These are phyloP conservation scores for Automeris io DNA, from an alignment of 2,888 invertebrate species.

Conservation along the genomic window DNA sequence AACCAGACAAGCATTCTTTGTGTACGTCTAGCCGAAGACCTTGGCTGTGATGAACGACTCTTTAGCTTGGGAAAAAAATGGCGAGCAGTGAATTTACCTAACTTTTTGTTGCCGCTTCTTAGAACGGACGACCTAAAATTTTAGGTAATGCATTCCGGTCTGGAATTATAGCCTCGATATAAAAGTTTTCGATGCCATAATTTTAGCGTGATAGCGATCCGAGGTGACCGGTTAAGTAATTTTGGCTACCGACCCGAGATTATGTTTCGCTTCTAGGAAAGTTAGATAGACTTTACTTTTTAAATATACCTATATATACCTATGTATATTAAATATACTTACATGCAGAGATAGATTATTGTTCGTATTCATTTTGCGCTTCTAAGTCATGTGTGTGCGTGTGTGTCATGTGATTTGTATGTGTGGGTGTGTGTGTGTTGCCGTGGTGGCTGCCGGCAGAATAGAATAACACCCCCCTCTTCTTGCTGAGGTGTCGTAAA, in stretches of 20 bases:
- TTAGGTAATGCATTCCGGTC: conserved; percentile 58
- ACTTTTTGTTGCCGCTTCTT: conserved; percentile 65
- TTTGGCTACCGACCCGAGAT: conserved; percentile 10
- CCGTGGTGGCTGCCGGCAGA: too few species aligned
- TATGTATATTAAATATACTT: too few species aligned
- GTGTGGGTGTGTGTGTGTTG: too few species aligned
- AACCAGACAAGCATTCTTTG: conserved; percentile 69
- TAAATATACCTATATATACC: too few species aligned
- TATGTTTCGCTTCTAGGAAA: neutral
- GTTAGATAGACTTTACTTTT: neutral
- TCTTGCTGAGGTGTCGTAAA: too few species aligned
- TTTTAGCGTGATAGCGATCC: conserved; percentile 60
- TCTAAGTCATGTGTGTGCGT: too few species aligned
- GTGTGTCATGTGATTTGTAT: too few species aligned
- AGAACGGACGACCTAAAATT: conserved; percentile 52
- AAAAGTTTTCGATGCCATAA: conserved; percentile 60
- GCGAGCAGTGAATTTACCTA: conserved; percentile 73
- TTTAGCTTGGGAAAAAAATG: conserved; percentile 53
- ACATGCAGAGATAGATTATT: too few species aligned
- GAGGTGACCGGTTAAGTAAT: conserved; percentile 21
- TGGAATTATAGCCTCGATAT: conserved; percentile 49
- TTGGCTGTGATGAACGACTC: conserved; percentile 69
- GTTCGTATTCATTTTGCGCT: too few species aligned
- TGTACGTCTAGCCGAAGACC: conserved; percentile 67
- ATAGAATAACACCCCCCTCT: too few species aligned